A percentile compares a stretch with the other conserved stretches of the same genome.
These are phyloP conservation scores for Germaria angustata DNA, from an alignment of 2,888 invertebrate species.

Conservation along the genomic window DNA sequence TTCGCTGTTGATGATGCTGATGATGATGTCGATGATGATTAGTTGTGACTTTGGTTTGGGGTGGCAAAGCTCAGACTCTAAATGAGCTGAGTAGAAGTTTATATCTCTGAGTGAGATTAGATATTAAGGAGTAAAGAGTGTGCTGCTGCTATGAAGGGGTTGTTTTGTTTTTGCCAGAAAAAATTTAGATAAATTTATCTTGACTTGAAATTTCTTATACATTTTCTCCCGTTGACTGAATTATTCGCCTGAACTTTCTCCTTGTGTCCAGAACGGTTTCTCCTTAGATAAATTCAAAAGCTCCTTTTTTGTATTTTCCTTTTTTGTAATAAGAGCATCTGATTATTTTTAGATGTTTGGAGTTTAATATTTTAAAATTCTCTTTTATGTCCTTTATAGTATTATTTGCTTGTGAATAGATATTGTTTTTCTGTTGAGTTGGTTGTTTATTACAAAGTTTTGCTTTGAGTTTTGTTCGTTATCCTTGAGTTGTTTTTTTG, in stretches of 20 bases:
- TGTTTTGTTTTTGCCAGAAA: constrained; percentile 23
- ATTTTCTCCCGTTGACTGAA: constrained; percentile 39
- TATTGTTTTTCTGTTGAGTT: constrained; percentile 7
- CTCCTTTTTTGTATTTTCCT: background rate
- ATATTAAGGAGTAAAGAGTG: constrained; percentile 9
- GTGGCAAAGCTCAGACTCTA: constrained; percentile 28
- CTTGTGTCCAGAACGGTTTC: background rate
- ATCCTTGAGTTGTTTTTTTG: constrained; percentile 34
- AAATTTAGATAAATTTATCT: constrained; percentile 27
- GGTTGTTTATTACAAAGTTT: background rate
- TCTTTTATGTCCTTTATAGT: constrained; percentile 62
- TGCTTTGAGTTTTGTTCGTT: constrained; percentile 30
- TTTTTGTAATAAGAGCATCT: constrained; percentile 16
- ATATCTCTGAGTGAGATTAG: constrained; percentile 6
- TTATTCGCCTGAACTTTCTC: constrained; percentile 49
- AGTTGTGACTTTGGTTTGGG: constrained; percentile 7
- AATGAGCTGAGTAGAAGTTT: constrained; percentile 27
- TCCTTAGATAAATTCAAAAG: constrained; percentile 13
- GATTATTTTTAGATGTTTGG: constrained; percentile 11
- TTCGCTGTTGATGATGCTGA: background rate
- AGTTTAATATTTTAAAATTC: constrained; percentile 4
- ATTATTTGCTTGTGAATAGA: constrained; percentile 37
- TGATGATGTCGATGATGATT: background rate
- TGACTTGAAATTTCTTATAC: constrained; percentile 26
- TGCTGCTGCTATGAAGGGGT: constrained; percentile 30